phyloP scores from a whole-genome alignment of 2,113 vertebrate species.

The Pteronura brasiliensis region DNA sequence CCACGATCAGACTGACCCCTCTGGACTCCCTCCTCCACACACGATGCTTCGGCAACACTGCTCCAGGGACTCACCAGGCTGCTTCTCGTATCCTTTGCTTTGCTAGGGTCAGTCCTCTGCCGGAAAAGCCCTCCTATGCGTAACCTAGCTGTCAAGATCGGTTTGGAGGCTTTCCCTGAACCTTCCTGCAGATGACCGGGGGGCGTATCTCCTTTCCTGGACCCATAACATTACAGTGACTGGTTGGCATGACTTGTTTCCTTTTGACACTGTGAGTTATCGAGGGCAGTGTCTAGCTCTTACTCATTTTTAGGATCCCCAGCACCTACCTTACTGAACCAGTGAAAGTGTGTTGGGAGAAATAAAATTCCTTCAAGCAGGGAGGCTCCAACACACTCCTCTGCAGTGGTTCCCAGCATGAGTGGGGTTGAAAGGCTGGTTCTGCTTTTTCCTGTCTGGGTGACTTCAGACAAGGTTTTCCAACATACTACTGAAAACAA shows the following conservation, averaged over 20 bases:
- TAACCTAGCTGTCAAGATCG: neutral
- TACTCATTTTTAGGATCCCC: neutral
- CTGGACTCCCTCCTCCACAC: neutral
- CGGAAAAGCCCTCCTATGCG: neutral
- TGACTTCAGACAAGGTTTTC: neutral
- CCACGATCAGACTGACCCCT: neutral
- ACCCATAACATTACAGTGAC: neutral
- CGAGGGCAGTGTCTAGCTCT: neutral
- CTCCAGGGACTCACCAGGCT: neutral
- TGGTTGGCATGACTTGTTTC: neutral
- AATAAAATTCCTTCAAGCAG: neutral
- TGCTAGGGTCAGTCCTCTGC: neutral
- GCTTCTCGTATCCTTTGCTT: neutral
- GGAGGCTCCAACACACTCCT: neutral
- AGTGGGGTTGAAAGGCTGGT: neutral
- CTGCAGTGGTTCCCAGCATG: neutral
- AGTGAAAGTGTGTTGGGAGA: neutral
- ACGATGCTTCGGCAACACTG: neutral
- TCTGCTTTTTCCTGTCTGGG: neutral
- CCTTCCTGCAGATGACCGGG: neutral
- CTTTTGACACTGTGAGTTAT: neutral
- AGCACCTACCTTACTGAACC: neutral
- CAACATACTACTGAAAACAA: neutral
- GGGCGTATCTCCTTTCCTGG: neutral
- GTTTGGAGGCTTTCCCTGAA: neutral